Evolutionary conservation across 2,797 vertebrate species (phyloP), one percentile per base, ranked within the genome.

Genomic region (Nothura maculosa): DNA sequence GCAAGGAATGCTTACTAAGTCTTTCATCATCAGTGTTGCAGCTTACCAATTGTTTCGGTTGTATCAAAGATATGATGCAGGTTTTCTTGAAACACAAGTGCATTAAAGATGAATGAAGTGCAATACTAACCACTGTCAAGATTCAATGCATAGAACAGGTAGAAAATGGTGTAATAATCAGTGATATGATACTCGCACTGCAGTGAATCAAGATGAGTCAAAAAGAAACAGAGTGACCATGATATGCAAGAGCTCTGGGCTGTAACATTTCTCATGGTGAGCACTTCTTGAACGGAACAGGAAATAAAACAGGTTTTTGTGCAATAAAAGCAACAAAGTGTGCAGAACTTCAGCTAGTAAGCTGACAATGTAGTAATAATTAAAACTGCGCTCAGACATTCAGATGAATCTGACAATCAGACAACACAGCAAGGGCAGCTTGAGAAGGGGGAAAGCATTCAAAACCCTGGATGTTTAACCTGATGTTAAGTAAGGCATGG

Each of bases 251-350:
- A 95, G 74, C 87, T 96, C 64, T 81, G 73, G 85, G 87, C 88
- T 96, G 64, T 97, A 93, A 93, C 82, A 77, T 95, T 96, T 95
- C 90, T 92, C 81, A 86, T 24, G 47, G 72, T 72, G 52, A 96
- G 28, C 27, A 93, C 96, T 96, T 98, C 93, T 97, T 96, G 97
- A 97, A 93, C 89, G 42, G 36, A 95, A 94, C 94, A 97, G 80
- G 94, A 94, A 97, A 97, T 97, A 89, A 94, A 81, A 50, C 67
- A 98, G 97, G 85, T 97, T 98, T 94, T 87, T 91, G 94, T 97
- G 91, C 95, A 96, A 96, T 95, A 94, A 95, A 90, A 93, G 50
- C 94, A 93, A 94, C 70, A 92, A 86, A 94, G 94, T 8, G 50
- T 87, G 72, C 64, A 96, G 92, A 95, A 88, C 55, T 84, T 94